Evolutionary conservation across 2,113 vertebrate genomes (phyloP).

Genomic region (Phyllostomus discolor): DNA sequence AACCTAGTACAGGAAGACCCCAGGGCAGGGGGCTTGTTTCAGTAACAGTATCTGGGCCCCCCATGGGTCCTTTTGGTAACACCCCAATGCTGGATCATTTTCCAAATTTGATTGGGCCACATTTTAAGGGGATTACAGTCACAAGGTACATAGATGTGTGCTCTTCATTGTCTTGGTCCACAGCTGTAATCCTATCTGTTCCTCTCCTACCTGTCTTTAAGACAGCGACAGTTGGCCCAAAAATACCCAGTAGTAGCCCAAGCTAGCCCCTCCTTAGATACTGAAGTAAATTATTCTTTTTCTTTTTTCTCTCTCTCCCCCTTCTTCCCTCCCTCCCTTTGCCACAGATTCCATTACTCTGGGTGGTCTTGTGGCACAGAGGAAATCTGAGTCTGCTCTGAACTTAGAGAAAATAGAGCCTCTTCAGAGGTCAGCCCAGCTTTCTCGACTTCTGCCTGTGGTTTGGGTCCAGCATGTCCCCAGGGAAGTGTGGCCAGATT

Average conservation of each 20-base stretch:
- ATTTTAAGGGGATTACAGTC: neutral
- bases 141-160: neutral
- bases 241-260: neutral
- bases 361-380: neutral
- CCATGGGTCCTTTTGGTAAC: no score
- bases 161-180: neutral
- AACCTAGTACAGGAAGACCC: no score
- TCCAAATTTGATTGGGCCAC: neutral
- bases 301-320: neutral
- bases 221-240: neutral
- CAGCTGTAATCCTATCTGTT: neutral
- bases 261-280: neutral
- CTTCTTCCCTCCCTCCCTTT: neutral
- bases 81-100: neutral
- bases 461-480: neutral
- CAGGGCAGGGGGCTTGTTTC: no score
- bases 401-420: neutral
- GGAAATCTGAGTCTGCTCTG: neutral
- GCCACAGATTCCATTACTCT: neutral
- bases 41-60: no score
- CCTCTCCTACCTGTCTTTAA: neutral
- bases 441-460: neutral
- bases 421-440: neutral
- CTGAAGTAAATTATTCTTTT: neutral
- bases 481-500: neutral